These are phyloP conservation scores for Erythrocercus mccallii DNA, from an alignment of 2,113 vertebrate species.

Conservation along the genomic window DNA sequence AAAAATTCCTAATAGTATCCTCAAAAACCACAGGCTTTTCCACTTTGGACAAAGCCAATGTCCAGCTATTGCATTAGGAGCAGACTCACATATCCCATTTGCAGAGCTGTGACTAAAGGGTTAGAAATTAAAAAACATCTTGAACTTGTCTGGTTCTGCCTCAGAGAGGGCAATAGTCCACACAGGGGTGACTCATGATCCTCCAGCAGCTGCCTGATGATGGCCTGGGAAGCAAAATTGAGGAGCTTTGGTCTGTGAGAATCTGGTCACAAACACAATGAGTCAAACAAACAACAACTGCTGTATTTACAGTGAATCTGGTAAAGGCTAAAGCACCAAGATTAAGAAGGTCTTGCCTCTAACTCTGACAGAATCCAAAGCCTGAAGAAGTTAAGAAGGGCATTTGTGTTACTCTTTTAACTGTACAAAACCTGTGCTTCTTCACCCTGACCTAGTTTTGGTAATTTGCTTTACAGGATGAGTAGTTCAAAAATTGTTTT, in stretches of 20 bases:
- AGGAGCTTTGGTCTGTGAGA: background rate
- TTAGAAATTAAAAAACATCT: slow-evolving; percentile 37
- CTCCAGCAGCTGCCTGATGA: background rate
- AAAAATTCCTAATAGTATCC: background rate
- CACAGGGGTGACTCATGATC: background rate
- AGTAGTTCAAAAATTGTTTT: background rate
- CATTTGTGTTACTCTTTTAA: background rate
- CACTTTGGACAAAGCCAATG: background rate
- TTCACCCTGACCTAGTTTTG: background rate
- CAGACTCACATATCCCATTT: background rate
- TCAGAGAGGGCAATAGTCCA: slow-evolving; percentile 16
- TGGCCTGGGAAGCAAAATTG: background rate
- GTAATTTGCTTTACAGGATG: background rate
- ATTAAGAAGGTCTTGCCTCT: background rate
- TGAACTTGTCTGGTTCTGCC: slow-evolving; percentile 27
- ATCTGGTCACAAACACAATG: background rate
- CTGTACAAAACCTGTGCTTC: background rate
- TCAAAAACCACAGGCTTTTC: slow-evolving; percentile 1
- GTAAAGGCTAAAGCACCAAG: background rate
- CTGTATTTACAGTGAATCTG: background rate
- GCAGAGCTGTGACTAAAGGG: background rate
- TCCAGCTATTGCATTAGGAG: slow-evolving; percentile 3
- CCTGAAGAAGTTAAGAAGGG: background rate
- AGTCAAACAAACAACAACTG: background rate
- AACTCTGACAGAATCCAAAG: background rate